Evolutionary conservation across 2,797 vertebrate species (phyloP).

Genomic region (Gymnothorax reevesii): DNA sequence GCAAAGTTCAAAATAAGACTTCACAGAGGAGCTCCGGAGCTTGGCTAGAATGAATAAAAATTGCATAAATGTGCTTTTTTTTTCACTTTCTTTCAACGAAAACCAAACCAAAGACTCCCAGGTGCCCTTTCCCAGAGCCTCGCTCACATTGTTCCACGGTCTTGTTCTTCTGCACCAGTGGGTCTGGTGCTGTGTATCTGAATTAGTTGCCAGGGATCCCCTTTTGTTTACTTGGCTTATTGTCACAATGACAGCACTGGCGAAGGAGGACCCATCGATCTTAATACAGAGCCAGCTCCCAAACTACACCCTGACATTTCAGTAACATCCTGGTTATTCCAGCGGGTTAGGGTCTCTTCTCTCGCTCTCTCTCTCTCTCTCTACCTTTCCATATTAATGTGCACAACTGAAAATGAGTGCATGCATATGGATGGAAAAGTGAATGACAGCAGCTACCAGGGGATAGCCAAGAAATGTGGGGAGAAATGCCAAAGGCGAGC

Average conservation of each 20-base stretch:
- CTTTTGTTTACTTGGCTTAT: not conserved
- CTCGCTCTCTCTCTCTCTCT: not conserved
- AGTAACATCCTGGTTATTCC: not conserved
- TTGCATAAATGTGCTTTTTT: not conserved
- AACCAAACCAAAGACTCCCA: not conserved
- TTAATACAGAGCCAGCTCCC: not conserved
- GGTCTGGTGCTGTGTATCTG: not conserved
- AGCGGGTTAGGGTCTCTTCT: not conserved
- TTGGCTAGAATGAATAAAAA: not conserved
- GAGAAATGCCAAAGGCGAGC: not conserved
- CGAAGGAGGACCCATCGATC: not conserved
- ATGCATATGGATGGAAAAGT: not conserved
- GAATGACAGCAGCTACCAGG: not conserved
- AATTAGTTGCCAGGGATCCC: not conserved
- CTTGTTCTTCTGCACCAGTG: not conserved
- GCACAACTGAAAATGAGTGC: not conserved
- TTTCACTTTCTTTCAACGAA: not conserved
- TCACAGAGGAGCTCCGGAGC: not conserved
- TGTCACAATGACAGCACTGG: not conserved
- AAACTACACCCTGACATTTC: slow-evolving; percentile 2
- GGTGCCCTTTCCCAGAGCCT: not conserved
- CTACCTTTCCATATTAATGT: not conserved
- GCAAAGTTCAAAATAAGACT: not conserved
- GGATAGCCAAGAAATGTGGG: not conserved
- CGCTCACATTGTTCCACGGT: not conserved